phyloP scores from a whole-genome alignment of 2,113 vertebrate genomes.

The Microcebus jonahi region DNA sequence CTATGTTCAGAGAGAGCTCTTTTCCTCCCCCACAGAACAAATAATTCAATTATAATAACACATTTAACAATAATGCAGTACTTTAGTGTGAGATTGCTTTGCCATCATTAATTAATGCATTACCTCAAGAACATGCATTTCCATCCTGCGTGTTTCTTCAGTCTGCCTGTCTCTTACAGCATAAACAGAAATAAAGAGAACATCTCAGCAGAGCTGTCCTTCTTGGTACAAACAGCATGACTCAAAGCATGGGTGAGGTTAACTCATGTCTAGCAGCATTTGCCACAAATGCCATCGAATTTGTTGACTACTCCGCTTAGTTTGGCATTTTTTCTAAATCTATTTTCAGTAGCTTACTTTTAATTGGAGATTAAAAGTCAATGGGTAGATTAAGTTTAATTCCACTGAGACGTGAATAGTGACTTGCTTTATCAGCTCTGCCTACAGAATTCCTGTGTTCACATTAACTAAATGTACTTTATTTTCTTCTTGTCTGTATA shows the following conservation, averaged over 20 bases:
- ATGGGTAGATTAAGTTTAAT: conserved; percentile 8
- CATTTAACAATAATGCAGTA: conserved; percentile 1
- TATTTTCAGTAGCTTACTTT: conserved; percentile 16
- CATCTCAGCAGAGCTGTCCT: neutral
- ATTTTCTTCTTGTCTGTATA: neutral
- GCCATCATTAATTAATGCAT: conserved; percentile 16
- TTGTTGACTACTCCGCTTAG: neutral
- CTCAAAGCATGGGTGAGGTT: neutral
- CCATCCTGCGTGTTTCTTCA: neutral
- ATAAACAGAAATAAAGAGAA: neutral
- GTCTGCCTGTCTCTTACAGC: neutral
- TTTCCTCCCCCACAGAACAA: neutral
- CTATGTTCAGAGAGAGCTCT: neutral
- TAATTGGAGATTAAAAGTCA: conserved; percentile 49
- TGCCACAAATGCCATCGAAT: neutral
- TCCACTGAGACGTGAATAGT: neutral
- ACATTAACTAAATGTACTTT: neutral
- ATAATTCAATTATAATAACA: conserved; percentile 51
- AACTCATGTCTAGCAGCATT: neutral
- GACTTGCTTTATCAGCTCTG: neutral
- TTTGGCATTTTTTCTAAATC: neutral
- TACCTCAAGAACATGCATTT: neutral
- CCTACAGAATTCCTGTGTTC: neutral
- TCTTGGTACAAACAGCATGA: neutral
- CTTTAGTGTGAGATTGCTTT: neutral